phyloP scores from a whole-genome alignment of 2,888 invertebrate species.

The Harpagoxenus sublaevis region DNA sequence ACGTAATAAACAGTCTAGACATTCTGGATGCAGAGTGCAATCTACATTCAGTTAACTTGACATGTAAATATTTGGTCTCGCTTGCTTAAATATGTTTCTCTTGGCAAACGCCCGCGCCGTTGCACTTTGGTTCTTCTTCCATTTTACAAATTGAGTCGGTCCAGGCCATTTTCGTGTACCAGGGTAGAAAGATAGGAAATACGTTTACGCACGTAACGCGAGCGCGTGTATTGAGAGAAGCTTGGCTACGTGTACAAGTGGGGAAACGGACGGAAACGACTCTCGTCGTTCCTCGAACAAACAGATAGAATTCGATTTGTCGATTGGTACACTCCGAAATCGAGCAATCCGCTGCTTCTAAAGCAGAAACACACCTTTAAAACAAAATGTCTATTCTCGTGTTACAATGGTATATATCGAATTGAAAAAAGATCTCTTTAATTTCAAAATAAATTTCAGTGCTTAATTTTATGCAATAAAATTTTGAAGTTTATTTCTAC shows the following conservation, averaged over 20 bases:
- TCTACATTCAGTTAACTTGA: conserved; percentile 33
- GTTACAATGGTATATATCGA: not conserved
- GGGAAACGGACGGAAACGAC: conserved; percentile 35
- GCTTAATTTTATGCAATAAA: not conserved
- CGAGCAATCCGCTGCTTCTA: conserved; percentile 64
- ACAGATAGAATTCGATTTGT: conserved; percentile 76
- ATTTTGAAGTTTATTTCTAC: not conserved
- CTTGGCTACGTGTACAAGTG: conserved; percentile 56
- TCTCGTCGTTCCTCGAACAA: conserved; percentile 66
- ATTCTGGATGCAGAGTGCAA: conserved; percentile 21
- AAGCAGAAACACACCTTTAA: not conserved
- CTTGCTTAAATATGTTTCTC: conserved; percentile 46
- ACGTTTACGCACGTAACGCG: conserved; percentile 53
- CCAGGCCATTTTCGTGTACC: conserved; percentile 58
- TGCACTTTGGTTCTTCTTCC: conserved; percentile 66
- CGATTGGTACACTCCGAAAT: conserved; percentile 72
- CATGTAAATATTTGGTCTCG: conserved; percentile 40
- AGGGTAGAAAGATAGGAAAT: conserved; percentile 36
- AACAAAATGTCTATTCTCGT: not conserved
- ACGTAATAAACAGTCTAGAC: conserved; percentile 25
- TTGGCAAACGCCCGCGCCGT: conserved; percentile 24
- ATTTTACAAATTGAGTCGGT: conserved; percentile 72
- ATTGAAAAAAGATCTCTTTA: not conserved
- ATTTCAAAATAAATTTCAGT: not conserved
- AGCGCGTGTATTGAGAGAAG: conserved; percentile 46